phyloP scores from a whole-genome alignment of 1,140 invertebrate genomes.

The Ooceraea biroi region DNA sequence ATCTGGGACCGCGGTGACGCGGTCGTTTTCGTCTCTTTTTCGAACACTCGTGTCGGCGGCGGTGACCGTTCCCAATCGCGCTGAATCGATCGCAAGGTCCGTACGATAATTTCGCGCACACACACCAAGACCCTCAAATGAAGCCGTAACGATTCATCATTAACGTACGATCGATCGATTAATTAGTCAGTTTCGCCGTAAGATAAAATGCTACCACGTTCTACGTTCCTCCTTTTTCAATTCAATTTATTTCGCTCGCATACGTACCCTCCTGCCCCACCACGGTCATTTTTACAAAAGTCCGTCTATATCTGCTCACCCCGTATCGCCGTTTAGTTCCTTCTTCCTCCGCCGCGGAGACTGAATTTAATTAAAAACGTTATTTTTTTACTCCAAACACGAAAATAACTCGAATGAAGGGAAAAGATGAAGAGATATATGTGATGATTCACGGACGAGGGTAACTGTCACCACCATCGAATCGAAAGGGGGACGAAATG shows the following conservation, averaged over 20 bases:
- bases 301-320: neutral
- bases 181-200: neutral
- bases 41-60: neutral
- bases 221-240: neutral
- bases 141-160: conserved; percentile 2
- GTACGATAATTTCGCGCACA: neutral
- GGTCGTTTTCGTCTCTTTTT: neutral
- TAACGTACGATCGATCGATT: neutral
- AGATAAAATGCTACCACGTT: neutral
- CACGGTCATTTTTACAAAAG: conserved; percentile 13
- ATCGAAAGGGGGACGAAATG: neutral
- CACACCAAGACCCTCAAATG: neutral
- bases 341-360: neutral
- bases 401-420: conserved; percentile 21
- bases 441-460: neutral
- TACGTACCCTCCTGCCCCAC: no score
- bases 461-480: neutral
- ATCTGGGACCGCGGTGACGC: neutral
- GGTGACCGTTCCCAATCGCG: neutral
- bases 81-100: neutral
- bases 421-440: conserved; percentile 6
- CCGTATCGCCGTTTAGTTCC: conserved; percentile 17
- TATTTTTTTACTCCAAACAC: conserved; percentile 4
- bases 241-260: conserved; percentile 18
- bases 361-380: conserved; percentile 47